These are phyloP conservation scores for Neosalanx taihuensis DNA, from an alignment of 2,797 vertebrate species.

Conservation along the genomic window DNA sequence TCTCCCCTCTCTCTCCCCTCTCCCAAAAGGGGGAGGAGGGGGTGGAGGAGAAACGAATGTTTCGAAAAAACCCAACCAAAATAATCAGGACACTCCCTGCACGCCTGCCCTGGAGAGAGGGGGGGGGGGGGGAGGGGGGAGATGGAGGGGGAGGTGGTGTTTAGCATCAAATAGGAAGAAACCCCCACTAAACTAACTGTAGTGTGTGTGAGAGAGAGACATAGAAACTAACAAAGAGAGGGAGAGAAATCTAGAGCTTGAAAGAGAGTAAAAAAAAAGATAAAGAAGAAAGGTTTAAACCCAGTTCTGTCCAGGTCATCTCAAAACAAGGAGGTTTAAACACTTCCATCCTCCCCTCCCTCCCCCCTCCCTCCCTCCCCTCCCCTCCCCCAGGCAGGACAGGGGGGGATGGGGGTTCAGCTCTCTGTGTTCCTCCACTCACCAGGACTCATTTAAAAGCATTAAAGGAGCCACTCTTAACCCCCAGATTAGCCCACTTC, in stretches of 20 bases:
- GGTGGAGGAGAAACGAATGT: conserved; percentile 30
- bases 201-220: background rate
- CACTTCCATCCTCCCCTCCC: background rate
- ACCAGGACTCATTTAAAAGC: background rate
- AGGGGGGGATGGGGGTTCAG: background rate
- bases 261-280: background rate
- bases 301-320: too few species aligned
- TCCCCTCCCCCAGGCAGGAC: background rate
- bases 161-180: background rate
- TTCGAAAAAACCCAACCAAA: conserved; percentile 18
- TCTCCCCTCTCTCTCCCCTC: background rate
- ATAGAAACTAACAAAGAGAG: background rate
- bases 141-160: background rate
- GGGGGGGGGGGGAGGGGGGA: conserved; percentile 29
- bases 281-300: too few species aligned
- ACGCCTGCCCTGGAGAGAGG: conserved; percentile 31
- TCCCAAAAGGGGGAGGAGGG: conserved; percentile 5
- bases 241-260: too few species aligned
- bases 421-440: background rate
- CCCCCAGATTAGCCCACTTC: conserved; percentile 5
- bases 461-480: conserved; percentile 6
- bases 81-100: conserved; percentile 38
- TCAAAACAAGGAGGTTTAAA: too few species aligned
- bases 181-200: too few species aligned
- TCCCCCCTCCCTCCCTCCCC: background rate